These are phyloP conservation scores for Drosophila miranda DNA, from an alignment of 1,140 invertebrate species.

Conservation along the genomic window DNA sequence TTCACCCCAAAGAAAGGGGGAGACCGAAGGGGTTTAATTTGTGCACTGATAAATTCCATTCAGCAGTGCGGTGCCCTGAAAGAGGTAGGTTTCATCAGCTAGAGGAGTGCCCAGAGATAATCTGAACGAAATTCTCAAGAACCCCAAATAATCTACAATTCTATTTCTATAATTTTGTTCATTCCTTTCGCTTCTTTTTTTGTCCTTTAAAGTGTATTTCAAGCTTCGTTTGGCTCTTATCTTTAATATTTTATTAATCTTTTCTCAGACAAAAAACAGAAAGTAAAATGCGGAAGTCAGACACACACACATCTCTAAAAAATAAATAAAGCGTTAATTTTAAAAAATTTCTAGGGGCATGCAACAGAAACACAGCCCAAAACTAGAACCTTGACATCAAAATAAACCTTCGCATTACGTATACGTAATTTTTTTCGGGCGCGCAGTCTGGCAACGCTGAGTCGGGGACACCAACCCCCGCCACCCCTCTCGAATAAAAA, in stretches of 20 bases:
- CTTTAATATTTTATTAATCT: slow-evolving; percentile 74
- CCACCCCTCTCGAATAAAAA: slow-evolving; percentile 11
- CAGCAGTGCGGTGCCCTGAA: slow-evolving; percentile 30
- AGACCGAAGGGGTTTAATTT: slow-evolving; percentile 56
- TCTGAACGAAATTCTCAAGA: no score
- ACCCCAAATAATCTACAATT: no score
- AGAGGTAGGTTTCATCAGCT: no score
- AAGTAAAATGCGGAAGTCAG: slow-evolving; percentile 69
- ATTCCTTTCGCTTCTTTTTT: slow-evolving; percentile 7
- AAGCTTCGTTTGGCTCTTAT: slow-evolving; percentile 3
- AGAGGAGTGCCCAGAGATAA: no score
- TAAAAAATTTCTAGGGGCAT: slow-evolving; percentile 40
- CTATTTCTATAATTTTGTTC: no score
- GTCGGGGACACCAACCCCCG: slow-evolving; percentile 13
- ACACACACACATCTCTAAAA: slow-evolving; percentile 24
- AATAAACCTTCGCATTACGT: slow-evolving; percentile 53
- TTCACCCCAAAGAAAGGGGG: not conserved
- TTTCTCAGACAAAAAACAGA: slow-evolving; percentile 50
- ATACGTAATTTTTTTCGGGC: slow-evolving; percentile 53
- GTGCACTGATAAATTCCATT: slow-evolving; percentile 76
- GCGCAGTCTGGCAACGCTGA: slow-evolving; percentile 63
- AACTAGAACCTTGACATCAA: slow-evolving; percentile 62
- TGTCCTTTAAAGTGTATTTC: not conserved
- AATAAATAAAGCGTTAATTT: slow-evolving; percentile 40
- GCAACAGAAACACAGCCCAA: not conserved